phyloP scores from a whole-genome alignment of 2,888 invertebrate species.

The Drosophila paramelanica region DNA sequence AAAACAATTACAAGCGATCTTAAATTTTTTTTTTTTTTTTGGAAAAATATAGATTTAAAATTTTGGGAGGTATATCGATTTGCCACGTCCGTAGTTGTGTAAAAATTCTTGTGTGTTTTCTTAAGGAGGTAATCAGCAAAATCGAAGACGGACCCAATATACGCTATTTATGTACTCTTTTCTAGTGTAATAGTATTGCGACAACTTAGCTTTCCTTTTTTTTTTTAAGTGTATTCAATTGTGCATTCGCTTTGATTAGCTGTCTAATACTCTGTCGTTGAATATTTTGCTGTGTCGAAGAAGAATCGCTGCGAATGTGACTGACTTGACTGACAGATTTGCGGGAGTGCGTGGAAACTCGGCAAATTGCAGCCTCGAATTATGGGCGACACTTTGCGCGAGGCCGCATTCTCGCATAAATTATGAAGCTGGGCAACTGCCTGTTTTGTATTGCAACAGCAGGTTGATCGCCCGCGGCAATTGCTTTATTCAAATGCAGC shows the following conservation, averaged over 20 bases:
- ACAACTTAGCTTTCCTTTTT: no score
- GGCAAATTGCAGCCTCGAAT: conserved; percentile 36
- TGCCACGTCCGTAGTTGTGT: no score
- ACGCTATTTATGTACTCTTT: no score
- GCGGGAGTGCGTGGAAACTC: conserved; percentile 38
- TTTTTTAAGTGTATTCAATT: background rate
- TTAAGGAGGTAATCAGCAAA: no score
- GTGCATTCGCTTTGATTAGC: background rate
- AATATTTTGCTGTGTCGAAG: conserved; percentile 8
- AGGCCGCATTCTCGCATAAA: conserved; percentile 69
- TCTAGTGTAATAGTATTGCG: no score
- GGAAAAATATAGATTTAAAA: no score
- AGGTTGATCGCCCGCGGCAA: conserved; percentile 35
- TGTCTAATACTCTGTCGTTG: background rate
- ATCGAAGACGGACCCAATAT: no score
- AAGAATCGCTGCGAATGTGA: conserved; percentile 4
- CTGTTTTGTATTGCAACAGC: conserved; percentile 17
- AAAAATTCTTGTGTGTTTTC: no score
- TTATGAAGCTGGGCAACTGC: conserved; percentile 42
- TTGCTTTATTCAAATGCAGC: conserved; percentile 54
- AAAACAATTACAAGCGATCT: no score
- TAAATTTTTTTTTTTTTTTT: no score
- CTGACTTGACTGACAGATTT: conserved; percentile 34
- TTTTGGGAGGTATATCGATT: no score
- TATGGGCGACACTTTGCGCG: conserved; percentile 44